These are phyloP conservation scores for Odocoileus hemionus DNA, from an alignment of 2,113 vertebrate genomes.

Conservation along the genomic window DNA sequence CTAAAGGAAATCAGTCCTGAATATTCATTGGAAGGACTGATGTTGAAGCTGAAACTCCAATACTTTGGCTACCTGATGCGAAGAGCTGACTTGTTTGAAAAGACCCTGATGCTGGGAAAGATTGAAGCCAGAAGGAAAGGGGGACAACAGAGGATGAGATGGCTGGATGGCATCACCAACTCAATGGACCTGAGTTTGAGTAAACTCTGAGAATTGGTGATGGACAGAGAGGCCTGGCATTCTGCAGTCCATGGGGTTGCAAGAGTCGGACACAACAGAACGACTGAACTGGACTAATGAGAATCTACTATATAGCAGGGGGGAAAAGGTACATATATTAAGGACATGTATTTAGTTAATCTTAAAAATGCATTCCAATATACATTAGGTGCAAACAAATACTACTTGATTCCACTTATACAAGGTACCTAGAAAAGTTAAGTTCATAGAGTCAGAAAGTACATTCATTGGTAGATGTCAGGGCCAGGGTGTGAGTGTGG, in stretches of 20 bases:
- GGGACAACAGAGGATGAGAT: background rate
- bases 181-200: background rate
- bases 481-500: background rate
- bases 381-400: background rate
- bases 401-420: background rate
- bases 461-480: background rate
- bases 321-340: background rate
- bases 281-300: background rate
- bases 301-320: background rate
- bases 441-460: background rate
- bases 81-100: background rate
- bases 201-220: background rate
- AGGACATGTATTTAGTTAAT: background rate
- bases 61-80: background rate
- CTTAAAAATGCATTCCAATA: background rate
- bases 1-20: background rate
- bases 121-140: background rate
- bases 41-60: background rate
- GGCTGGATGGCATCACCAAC: background rate
- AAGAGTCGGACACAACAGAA: background rate
- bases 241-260: background rate
- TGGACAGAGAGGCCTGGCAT: background rate
- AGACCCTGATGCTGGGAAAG: background rate
- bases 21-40: background rate
- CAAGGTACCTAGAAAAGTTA: background rate